Conservation (phyloP, 2,113 vertebrate genomes). For the Albula glossodonta region DNA sequence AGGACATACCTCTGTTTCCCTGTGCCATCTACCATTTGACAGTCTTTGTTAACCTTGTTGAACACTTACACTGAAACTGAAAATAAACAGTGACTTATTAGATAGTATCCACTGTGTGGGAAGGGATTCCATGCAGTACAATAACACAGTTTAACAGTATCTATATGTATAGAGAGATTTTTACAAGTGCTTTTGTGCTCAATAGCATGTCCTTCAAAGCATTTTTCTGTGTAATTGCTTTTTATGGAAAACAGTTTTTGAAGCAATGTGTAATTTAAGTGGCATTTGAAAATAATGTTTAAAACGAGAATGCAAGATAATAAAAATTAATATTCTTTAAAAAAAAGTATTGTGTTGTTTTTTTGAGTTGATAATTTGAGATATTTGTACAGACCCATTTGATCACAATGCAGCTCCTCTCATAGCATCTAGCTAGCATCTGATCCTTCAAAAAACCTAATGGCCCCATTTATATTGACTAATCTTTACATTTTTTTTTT, state of each 20-base stretch:
- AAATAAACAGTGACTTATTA: neutral
- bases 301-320: neutral
- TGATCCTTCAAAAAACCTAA: too few species aligned
- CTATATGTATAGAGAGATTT: neutral
- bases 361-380: neutral
- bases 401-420: too few species aligned
- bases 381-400: neutral
- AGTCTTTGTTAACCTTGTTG: neutral
- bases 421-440: too few species aligned
- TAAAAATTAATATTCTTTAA: conserved; percentile 8
- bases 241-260: conserved; percentile 5
- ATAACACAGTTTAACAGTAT: conserved; percentile 12
- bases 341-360: neutral
- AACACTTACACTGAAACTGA: neutral
- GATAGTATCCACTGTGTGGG: neutral
- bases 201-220: neutral
- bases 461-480: too few species aligned
- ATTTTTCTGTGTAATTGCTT: conserved; percentile 14
- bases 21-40: neutral
- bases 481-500: too few species aligned
- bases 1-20: neutral
- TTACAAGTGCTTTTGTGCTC: neutral
- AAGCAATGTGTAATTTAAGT: conserved; percentile 9
- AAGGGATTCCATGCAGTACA: neutral
- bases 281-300: conserved; percentile 1